These are phyloP conservation scores for Apodemia mormo DNA, from an alignment of 2,888 invertebrate genomes.

Conservation along the genomic window DNA sequence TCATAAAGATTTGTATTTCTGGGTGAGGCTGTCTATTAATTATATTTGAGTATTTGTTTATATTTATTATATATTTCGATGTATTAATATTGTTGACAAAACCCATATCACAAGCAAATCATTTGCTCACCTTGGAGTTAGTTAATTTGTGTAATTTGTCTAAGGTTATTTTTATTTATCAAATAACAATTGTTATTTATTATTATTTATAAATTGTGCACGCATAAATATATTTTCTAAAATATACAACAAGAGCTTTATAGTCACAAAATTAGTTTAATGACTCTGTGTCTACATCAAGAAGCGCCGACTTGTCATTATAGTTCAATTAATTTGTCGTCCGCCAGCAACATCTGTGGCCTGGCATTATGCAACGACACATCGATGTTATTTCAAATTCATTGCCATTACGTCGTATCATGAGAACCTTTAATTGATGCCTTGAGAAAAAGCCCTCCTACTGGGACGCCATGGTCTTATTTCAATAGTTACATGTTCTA, in stretches of 20 bases:
- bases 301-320: slow-evolving; percentile 63
- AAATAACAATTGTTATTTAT: too few species aligned
- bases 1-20: too few species aligned
- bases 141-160: too few species aligned
- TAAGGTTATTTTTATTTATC: too few species aligned
- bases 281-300: slow-evolving; percentile 34
- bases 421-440: slow-evolving; percentile 30
- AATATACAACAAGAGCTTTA: not conserved
- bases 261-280: not conserved
- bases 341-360: slow-evolving; percentile 42
- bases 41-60: too few species aligned
- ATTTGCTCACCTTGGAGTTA: too few species aligned
- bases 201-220: too few species aligned
- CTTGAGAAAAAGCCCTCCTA: slow-evolving; percentile 30
- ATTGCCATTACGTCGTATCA: slow-evolving; percentile 34
- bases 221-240: too few species aligned
- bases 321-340: slow-evolving; percentile 65
- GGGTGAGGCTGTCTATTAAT: too few species aligned
- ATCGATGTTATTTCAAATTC: slow-evolving; percentile 36
- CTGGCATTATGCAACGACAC: slow-evolving; percentile 40
- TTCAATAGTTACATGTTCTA: not conserved
- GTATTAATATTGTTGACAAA: too few species aligned
- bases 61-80: too few species aligned
- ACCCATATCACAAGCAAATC: too few species aligned
- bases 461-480: slow-evolving; percentile 5